Percentiles rank a stretch among this genome's conserved stretches.
phyloP scores from a whole-genome alignment of 2,113 vertebrate genomes.

The Pteropus alecto region DNA sequence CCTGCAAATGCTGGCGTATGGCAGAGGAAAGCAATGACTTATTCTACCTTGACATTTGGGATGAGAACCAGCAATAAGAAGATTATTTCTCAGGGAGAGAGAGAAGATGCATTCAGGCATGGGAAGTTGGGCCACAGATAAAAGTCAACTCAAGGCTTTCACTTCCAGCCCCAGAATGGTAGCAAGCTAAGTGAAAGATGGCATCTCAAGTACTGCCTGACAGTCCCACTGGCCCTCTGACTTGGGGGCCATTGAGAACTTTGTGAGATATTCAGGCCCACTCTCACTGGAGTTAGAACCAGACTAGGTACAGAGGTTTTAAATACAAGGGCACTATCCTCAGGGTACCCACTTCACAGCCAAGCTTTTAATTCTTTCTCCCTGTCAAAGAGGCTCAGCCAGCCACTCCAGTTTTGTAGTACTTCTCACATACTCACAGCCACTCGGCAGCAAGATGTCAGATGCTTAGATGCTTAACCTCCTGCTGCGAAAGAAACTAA shows the following conservation, averaged over 20 bases:
- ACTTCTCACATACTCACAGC: neutral
- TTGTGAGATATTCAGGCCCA: neutral
- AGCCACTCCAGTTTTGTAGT: neutral
- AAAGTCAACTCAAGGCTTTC: neutral
- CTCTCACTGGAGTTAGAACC: neutral
- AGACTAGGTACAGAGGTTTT: neutral
- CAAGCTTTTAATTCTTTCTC: neutral
- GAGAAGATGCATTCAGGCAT: neutral
- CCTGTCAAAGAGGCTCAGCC: neutral
- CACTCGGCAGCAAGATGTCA: neutral
- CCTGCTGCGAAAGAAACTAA: neutral
- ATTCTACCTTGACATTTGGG: neutral
- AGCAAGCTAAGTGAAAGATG: neutral
- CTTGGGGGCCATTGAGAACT: neutral
- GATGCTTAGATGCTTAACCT: neutral
- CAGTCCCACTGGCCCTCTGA: neutral
- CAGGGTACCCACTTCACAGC: neutral
- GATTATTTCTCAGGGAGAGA: neutral
- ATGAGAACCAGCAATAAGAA: neutral
- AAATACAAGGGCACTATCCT: neutral
- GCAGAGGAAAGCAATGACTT: neutral
- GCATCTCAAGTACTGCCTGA: neutral
- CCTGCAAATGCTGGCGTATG: neutral
- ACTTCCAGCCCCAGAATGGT: neutral
- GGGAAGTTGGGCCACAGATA: neutral